Conservation (phyloP, 2,113 vertebrate species). For the Penelope pileata region DNA sequence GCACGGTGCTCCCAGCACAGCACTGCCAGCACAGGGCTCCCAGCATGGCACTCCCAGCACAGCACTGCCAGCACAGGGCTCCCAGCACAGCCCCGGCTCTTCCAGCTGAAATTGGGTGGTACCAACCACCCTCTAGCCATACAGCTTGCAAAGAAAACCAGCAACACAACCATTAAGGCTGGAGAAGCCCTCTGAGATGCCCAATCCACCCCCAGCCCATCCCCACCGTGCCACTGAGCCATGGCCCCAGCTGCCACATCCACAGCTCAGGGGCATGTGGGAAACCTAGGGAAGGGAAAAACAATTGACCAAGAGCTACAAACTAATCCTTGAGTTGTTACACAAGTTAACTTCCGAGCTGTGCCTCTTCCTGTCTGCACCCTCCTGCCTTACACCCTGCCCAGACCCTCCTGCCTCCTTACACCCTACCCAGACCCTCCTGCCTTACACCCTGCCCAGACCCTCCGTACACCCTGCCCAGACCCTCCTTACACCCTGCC, state of each 20-base stretch:
- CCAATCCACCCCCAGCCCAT: too few species aligned
- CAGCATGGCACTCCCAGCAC: neutral
- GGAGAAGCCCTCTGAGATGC: neutral
- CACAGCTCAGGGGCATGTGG: too few species aligned
- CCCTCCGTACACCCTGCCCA: too few species aligned
- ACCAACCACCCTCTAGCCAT: neutral
- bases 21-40: neutral
- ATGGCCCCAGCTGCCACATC: too few species aligned
- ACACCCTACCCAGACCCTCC: too few species aligned
- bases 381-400: neutral
- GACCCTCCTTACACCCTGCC: too few species aligned
- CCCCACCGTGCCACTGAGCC: neutral
- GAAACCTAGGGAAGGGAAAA: neutral
- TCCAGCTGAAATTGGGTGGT: too few species aligned
- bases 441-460: too few species aligned
- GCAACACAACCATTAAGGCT: neutral
- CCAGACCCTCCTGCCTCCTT: too few species aligned
- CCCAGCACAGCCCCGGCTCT: too few species aligned
- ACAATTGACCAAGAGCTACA: neutral
- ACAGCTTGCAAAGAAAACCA: fast-evolving
- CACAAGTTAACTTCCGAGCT: neutral
- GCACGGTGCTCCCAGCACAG: neutral
- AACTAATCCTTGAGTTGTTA: neutral
- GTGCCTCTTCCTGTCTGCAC: too few species aligned
- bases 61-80: too few species aligned